Conservation (phyloP, 2,797 vertebrate genomes). For the Fistularia tabacaria region DNA sequence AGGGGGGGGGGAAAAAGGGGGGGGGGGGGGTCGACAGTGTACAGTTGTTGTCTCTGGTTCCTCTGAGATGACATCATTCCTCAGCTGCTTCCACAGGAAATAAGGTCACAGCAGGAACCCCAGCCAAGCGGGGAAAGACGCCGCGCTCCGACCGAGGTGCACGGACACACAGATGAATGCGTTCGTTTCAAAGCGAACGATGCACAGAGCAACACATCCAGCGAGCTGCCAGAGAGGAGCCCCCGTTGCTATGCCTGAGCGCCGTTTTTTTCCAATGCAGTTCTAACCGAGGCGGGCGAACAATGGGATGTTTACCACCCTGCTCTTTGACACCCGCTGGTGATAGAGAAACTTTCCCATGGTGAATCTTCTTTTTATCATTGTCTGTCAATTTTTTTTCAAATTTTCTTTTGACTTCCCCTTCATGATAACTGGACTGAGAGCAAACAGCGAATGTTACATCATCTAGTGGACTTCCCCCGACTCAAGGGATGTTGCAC, state of each 20-base stretch:
- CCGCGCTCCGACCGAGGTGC: constrained; percentile 41
- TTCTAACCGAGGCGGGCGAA: constrained; percentile 46
- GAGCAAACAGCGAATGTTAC: too few species aligned
- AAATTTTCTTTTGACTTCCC: too few species aligned
- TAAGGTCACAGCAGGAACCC: constrained; percentile 72
- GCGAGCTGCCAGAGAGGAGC: constrained; percentile 23
- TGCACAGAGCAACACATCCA: constrained; percentile 4
- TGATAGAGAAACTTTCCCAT: too few species aligned
- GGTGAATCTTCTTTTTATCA: too few species aligned
- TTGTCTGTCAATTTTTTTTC: too few species aligned
- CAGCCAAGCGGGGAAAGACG: constrained; percentile 59
- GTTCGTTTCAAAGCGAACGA: constrained; percentile 10
- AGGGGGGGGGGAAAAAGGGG: not conserved
- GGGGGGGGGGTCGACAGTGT: constrained; percentile 4
- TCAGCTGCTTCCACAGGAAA: constrained; percentile 73
- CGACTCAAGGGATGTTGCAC: too few species aligned
- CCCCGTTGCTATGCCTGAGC: constrained; percentile 53
- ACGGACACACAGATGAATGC: constrained; percentile 35
- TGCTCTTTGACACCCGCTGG: constrained; percentile 2
- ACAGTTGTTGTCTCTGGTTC: constrained; percentile 66
- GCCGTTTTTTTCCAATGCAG: constrained; percentile 61
- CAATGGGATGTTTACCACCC: constrained; percentile 20
- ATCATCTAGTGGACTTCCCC: too few species aligned
- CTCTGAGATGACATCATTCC: constrained; percentile 70
- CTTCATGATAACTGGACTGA: too few species aligned